Evolutionary conservation across 2,113 vertebrate species (phyloP).

Genomic region (Piprites chloris): DNA sequence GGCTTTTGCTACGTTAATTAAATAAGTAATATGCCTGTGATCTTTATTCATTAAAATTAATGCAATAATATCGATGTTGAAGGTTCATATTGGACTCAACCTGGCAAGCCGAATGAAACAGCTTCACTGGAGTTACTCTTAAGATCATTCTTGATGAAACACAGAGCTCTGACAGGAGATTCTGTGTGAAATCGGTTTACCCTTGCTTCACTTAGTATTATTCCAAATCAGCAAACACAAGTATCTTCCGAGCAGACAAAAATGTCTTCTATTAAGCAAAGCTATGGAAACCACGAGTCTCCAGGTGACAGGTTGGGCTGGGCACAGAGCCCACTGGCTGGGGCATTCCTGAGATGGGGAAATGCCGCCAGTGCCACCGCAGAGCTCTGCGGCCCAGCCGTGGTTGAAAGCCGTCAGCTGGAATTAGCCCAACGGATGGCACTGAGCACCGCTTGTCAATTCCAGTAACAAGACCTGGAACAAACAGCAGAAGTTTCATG

Average conservation of each 20-base stretch:
- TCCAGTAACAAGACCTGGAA: neutral
- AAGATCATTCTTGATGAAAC: neutral
- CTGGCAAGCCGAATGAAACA: neutral
- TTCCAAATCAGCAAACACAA: neutral
- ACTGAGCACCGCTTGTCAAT: neutral
- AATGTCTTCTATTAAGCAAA: neutral
- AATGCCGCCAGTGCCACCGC: neutral
- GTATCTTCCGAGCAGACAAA: neutral
- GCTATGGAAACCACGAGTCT: neutral
- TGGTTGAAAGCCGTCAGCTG: neutral
- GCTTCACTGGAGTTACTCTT: neutral
- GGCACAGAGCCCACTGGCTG: neutral
- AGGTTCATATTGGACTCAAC: neutral
- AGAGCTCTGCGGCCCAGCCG: neutral
- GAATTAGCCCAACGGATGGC: neutral
- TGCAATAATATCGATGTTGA: conserved; percentile 26
- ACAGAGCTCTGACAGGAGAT: conserved; percentile 26
- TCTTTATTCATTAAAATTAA: conserved; percentile 62
- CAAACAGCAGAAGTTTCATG: neutral
- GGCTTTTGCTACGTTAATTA: conserved; percentile 49
- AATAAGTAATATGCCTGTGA: conserved; percentile 36
- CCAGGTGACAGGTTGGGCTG: neutral
- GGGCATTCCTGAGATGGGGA: neutral
- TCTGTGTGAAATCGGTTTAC: conserved; percentile 43
- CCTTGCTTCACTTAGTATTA: neutral